Evolutionary conservation across 2,888 invertebrate species (phyloP).

Genomic region (Globia sparganii): DNA sequence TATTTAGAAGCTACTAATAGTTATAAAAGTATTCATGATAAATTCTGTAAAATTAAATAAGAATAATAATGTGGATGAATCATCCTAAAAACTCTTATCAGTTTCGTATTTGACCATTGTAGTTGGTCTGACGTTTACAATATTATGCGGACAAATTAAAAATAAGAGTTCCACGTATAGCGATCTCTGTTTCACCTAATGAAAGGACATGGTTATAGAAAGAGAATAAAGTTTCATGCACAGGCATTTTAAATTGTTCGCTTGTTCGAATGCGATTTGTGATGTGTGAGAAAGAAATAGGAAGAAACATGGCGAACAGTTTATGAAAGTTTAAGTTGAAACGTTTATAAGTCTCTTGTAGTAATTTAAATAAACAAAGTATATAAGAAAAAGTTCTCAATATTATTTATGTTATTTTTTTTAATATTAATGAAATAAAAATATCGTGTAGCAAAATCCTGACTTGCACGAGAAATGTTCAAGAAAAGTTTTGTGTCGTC

Average conservation of each 20-base stretch:
- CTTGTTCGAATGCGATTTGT: slow-evolving; percentile 67
- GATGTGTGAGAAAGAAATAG: slow-evolving; percentile 84
- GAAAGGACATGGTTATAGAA: slow-evolving; percentile 25
- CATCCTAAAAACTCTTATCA: slow-evolving; percentile 81
- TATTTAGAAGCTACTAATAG: slow-evolving; percentile 54
- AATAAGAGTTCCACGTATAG: slow-evolving; percentile 33
- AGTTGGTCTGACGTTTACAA: slow-evolving; percentile 83
- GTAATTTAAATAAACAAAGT: slow-evolving; percentile 21
- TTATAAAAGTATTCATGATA: slow-evolving; percentile 38
- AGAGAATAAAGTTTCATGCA: slow-evolving; percentile 49
- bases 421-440: slow-evolving; percentile 26
- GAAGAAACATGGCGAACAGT: slow-evolving; percentile 77
- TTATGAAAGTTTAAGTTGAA: slow-evolving; percentile 71
- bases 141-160: slow-evolving; percentile 70
- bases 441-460: slow-evolving; percentile 58
- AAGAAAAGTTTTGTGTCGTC: slow-evolving; percentile 79
- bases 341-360: slow-evolving; percentile 41
- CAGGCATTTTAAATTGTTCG: slow-evolving; percentile 52
- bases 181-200: slow-evolving; percentile 76
- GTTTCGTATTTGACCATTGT: slow-evolving; percentile 85
- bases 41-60: slow-evolving; percentile 58
- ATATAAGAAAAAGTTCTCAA: slow-evolving; percentile 6
- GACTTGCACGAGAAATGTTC: slow-evolving; percentile 71
- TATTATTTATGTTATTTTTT: slow-evolving; percentile 34
- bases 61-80: slow-evolving; percentile 71